Evolutionary conservation across 2,797 vertebrate genomes (phyloP).

Genomic region (Scolopax bukidnonensis): DNA sequence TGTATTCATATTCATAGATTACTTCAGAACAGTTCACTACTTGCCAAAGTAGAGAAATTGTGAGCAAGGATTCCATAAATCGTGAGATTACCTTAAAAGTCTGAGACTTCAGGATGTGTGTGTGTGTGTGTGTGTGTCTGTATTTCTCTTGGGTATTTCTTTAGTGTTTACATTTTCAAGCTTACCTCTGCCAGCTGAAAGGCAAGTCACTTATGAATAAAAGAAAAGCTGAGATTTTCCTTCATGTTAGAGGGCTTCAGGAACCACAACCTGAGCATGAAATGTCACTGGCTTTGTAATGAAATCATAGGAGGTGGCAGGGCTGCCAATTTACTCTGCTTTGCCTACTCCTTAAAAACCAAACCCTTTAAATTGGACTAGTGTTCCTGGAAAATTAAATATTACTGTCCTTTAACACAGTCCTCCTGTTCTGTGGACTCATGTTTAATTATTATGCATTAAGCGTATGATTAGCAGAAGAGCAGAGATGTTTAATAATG

Average conservation of each 20-base stretch:
- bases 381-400: not conserved
- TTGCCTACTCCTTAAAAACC: not conserved
- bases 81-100: not conserved
- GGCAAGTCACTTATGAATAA: constrained; percentile 21
- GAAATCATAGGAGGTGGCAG: not conserved
- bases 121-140: too few species aligned
- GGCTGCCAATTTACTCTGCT: not conserved
- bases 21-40: not conserved
- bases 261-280: not conserved
- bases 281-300: constrained; percentile 15
- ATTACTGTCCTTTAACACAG: not conserved
- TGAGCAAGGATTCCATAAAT: not conserved
- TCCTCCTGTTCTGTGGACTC: not conserved
- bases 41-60: not conserved
- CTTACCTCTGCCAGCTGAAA: not conserved
- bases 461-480: not conserved
- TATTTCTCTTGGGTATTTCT: constrained; percentile 13
- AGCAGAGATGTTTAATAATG: not conserved
- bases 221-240: constrained; percentile 29
- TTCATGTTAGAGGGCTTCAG: not conserved
- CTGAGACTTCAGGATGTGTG: not conserved
- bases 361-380: not conserved
- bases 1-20: not conserved
- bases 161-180: not conserved
- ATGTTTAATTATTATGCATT: not conserved